Base-by-base conservation (phyloP, 2,113 vertebrate species). In the Thalassoma bifasciatum region DNA sequence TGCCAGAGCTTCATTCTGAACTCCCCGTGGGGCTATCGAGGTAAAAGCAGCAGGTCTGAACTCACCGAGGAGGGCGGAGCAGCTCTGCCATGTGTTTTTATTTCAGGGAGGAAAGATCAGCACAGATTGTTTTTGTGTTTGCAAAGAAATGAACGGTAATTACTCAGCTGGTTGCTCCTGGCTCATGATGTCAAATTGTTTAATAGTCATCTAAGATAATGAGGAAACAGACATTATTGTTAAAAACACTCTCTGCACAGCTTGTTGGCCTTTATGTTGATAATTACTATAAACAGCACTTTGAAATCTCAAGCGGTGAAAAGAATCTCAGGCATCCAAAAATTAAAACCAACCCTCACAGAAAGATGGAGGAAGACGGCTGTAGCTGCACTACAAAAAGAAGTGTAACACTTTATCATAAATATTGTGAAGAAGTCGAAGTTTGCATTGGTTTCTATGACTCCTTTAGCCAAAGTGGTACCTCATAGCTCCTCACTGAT, bases 1-100 rank as follows among this genome's bases (percentile, higher is more conserved):
- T 56, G 78, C 59, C 71, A 40, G 65, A 70, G 77, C 88, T 74
- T 81, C 72, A 74, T 62, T 52, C 53, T 62, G 6, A 61, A 81
- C 49, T 88, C 91, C 92, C 90, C 30, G 66, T 30, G 85, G 93
- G 88, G 85, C 83, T 42, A 47, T 92, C 67, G 66, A 85, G 88
- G 92, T 90, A 49, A 87, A 86, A 69, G 84, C 82, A 71, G 61
- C 24, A 76, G 64, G 52, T 66, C 66, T 66, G 58, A 72, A 62
- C 66, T 63, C 62, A 65, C 66, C 10, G 34, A n/a, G n/a, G n/a
- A 12, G 38, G 49, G 37, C 56, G 49, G 49, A 40, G 22, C 19
- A 10, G 57, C 37, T 12, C 22, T 1, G 38, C 0, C 13, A 26
- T 23, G 77, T 77, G 57, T 79, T 83, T 77, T 75, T 37, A 7